A percentile compares a stretch with the other conserved stretches of the same genome.
phyloP scores from a whole-genome alignment of 1,140 invertebrate species.

The Calosoma granatense region DNA sequence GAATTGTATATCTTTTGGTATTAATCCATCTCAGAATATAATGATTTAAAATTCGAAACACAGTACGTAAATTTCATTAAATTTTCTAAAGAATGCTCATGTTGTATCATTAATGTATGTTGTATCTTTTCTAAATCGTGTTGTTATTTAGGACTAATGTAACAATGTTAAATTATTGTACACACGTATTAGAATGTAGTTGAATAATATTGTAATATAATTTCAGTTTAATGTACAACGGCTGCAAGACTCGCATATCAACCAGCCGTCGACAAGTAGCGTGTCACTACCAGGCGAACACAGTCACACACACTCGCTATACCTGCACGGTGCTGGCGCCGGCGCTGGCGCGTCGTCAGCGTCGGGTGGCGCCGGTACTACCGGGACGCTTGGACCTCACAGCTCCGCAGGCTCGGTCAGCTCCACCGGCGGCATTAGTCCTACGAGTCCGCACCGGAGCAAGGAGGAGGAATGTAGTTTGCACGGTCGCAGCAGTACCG shows the following conservation, averaged over 20 bases:
- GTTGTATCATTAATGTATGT: no score
- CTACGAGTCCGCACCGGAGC: constrained; percentile 32
- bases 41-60: no score
- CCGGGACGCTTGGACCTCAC: constrained; percentile 16
- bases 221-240: constrained; percentile 32
- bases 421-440: constrained; percentile 30
- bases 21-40: no score
- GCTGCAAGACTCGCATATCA: constrained; percentile 29
- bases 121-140: no score
- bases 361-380: background rate
- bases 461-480: constrained; percentile 46
- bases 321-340: background rate
- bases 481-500: constrained; percentile 43
- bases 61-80: no score
- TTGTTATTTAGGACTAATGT: no score
- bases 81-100: no score
- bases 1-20: no score
- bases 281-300: background rate
- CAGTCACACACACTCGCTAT: background rate
- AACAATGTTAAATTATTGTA: no score
- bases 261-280: constrained; percentile 18
- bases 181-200: no score
- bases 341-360: background rate
- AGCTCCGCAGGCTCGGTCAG: constrained; percentile 32
- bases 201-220: no score